Conservation (phyloP, 2,888 invertebrate genomes). For the Hybos culiciformis region DNA sequence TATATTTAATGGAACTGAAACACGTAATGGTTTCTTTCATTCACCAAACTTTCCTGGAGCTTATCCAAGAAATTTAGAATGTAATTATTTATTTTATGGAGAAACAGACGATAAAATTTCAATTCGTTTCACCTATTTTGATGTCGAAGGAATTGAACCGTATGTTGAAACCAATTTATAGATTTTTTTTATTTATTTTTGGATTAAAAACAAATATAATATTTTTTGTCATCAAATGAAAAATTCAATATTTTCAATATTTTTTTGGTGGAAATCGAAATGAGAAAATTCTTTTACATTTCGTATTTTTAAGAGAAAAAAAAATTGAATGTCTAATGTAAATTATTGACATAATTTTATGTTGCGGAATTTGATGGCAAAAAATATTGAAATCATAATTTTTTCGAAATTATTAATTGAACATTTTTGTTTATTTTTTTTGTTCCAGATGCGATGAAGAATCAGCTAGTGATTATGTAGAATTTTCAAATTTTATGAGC, state of each 20-base stretch:
- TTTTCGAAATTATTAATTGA: no score
- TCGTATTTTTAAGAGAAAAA: background rate
- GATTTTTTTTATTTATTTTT: background rate
- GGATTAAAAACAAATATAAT: background rate
- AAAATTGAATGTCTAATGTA: background rate
- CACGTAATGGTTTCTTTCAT: slow-evolving; percentile 65
- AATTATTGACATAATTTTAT: no score
- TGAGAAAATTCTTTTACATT: no score
- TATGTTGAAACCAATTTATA: slow-evolving; percentile 41
- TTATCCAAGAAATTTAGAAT: slow-evolving; percentile 80
- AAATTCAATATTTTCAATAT: no score
- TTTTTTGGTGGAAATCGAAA: no score
- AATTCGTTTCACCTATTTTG: slow-evolving; percentile 79
- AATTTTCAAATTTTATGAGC: slow-evolving; percentile 88
- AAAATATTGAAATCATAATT: no score
- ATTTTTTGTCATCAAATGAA: slow-evolving; percentile 11
- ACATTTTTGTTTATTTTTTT: no score
- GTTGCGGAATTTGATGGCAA: no score
- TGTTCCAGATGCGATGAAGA: slow-evolving; percentile 69
- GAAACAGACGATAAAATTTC: slow-evolving; percentile 62
- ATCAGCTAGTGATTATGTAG: slow-evolving; percentile 89
- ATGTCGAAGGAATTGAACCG: slow-evolving; percentile 90
- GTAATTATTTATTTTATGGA: slow-evolving; percentile 84
- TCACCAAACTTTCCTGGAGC: slow-evolving; percentile 85
- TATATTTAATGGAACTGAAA: slow-evolving; percentile 69